Conservation (phyloP, 1,140 invertebrate species). For the Apis dorsata region DNA sequence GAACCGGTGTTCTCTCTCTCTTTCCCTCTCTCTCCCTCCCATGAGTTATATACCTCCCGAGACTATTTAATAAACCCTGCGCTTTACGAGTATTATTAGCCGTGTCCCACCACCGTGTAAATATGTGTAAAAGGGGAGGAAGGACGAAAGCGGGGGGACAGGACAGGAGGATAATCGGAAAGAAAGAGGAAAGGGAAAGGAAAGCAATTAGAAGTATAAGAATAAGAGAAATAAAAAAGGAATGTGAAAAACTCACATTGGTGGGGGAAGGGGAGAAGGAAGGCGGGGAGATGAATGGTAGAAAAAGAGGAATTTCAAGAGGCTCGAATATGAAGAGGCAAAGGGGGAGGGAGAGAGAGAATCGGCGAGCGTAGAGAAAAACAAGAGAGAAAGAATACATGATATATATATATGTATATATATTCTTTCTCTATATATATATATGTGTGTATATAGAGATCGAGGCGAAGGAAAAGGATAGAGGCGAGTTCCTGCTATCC, state of each 20-base stretch:
- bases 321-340: slow-evolving; percentile 6
- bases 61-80: not conserved
- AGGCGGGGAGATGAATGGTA: not conserved
- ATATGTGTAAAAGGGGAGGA: not conserved
- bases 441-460: not conserved
- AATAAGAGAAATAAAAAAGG: not conserved
- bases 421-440: too few relatives aligned
- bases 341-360: not conserved
- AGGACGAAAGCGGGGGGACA: not conserved
- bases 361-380: not conserved
- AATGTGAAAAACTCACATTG: not conserved
- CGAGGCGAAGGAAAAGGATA: slow-evolving; percentile 38
- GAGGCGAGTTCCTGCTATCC: slow-evolving; percentile 31
- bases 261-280: not conserved
- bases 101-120: not conserved
- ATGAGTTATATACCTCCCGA: too few relatives aligned
- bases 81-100: slow-evolving; percentile 7
- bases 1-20: not conserved
- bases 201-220: slow-evolving; percentile 21
- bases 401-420: too few relatives aligned
- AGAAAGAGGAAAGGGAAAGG: not conserved
- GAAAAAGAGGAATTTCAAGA: slow-evolving; percentile 24
- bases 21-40: not conserved
- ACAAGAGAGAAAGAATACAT: not conserved
- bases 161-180: not conserved